phyloP scores from a whole-genome alignment of 2,797 vertebrate species.

The Helostoma temminkii region DNA sequence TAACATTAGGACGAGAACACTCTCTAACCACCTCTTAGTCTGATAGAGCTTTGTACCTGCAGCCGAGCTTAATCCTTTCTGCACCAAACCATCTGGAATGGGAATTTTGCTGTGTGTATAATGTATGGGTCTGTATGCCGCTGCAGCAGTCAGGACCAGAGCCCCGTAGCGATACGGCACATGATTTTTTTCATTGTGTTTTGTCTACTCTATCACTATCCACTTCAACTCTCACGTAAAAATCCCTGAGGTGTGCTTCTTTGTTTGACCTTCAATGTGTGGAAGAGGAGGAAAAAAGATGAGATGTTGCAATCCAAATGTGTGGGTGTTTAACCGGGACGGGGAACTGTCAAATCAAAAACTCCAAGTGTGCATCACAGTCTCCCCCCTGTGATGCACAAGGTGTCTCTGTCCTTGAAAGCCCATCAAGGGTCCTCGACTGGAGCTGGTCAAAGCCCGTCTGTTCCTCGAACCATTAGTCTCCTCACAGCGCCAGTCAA shows the following conservation, averaged over 20 bases:
- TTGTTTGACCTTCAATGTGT: slow-evolving; percentile 79
- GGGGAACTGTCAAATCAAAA: slow-evolving; percentile 76
- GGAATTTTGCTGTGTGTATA: slow-evolving; percentile 59
- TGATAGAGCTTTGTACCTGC: slow-evolving; percentile 51
- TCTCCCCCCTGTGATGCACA: slow-evolving; percentile 60
- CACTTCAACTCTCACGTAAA: slow-evolving; percentile 48
- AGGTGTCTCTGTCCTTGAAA: slow-evolving; percentile 80
- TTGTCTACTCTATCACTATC: slow-evolving; percentile 54
- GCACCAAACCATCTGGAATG: slow-evolving; percentile 77
- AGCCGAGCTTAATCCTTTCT: slow-evolving; percentile 53
- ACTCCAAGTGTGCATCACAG: slow-evolving; percentile 61
- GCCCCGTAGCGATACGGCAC: slow-evolving; percentile 53
- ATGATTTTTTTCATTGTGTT: slow-evolving; percentile 65
- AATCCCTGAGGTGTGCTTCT: slow-evolving; percentile 56
- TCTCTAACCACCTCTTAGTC: slow-evolving; percentile 42
- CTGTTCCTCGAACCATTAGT: slow-evolving; percentile 55
- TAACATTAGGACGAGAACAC: slow-evolving; percentile 37
- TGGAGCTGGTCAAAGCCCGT: slow-evolving; percentile 55
- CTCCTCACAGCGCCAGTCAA: slow-evolving; percentile 54
- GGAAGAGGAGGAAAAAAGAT: slow-evolving; percentile 33
- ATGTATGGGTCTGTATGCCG: slow-evolving; percentile 57
- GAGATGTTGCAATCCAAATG: slow-evolving; percentile 52
- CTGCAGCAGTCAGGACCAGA: slow-evolving; percentile 57
- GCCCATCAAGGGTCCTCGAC: slow-evolving; percentile 35
- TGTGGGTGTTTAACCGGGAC: slow-evolving; percentile 67